Conservation (phyloP, 2,888 invertebrate genomes). For the Helicoverpa assulta region DNA sequence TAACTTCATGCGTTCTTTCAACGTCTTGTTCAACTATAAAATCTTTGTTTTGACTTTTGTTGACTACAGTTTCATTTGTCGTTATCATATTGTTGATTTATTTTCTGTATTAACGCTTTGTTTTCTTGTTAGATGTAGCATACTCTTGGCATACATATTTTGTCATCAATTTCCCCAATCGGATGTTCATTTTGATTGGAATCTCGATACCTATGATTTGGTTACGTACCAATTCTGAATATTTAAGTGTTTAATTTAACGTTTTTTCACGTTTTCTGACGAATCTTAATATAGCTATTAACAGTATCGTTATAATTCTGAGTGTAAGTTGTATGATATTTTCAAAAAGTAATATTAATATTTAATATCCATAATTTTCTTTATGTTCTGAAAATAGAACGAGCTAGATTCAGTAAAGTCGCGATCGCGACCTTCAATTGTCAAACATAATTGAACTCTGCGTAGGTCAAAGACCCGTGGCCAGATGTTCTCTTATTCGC, state of each 20-base stretch:
- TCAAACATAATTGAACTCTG: constrained; percentile 38
- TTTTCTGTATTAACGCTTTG: constrained; percentile 26
- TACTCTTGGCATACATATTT: constrained; percentile 27
- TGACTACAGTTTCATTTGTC: constrained; percentile 5
- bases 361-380: neutral
- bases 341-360: neutral
- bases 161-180: constrained; percentile 37
- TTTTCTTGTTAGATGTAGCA: constrained; percentile 33
- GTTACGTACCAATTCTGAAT: constrained; percentile 5
- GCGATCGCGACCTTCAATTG: constrained; percentile 48
- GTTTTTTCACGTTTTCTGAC: no score
- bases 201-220: constrained; percentile 32
- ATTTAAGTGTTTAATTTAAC: no score
- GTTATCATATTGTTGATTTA: neutral
- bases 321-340: no score
- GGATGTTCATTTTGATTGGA: constrained; percentile 45
- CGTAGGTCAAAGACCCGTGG: constrained; percentile 48
- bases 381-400: constrained; percentile 24
- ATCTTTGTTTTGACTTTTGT: neutral
- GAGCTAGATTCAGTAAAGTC: constrained; percentile 19
- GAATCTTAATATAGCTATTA: no score
- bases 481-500: constrained; percentile 39
- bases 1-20: constrained; percentile 1
- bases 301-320: neutral
- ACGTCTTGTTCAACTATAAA: constrained; percentile 1